Evolutionary conservation across 1,140 invertebrate species (phyloP).

Genomic region (Phenacoccus solenopsis): DNA sequence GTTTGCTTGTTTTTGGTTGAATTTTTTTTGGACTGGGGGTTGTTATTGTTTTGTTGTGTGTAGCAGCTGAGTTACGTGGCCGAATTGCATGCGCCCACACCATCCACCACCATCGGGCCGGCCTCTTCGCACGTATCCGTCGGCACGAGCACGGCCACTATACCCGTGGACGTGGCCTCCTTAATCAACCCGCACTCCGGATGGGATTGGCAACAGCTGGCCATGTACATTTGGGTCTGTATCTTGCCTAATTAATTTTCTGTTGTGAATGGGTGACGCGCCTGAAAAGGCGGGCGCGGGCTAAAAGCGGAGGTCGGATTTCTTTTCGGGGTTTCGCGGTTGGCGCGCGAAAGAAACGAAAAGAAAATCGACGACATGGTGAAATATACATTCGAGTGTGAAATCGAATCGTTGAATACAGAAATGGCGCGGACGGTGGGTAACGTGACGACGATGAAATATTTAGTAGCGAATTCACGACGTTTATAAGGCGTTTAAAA

Average conservation of each 20-base stretch:
- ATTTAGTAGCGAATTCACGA: no score
- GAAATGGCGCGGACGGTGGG: no score
- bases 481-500: no score
- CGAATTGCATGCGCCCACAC: constrained; percentile 13
- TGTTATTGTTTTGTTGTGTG: constrained; percentile 17
- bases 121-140: constrained; percentile 15
- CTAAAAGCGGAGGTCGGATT: no score
- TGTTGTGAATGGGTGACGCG: background rate
- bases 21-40: constrained; percentile 10
- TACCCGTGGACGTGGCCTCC: constrained; percentile 16
- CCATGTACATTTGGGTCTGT: constrained; percentile 58
- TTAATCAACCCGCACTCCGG: constrained; percentile 24
- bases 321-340: no score
- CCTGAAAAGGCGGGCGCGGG: no score
- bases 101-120: constrained; percentile 10
- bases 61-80: constrained; percentile 15
- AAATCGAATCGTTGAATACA: no score
- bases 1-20: background rate
- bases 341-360: no score
- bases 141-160: constrained; percentile 14
- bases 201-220: constrained; percentile 58
- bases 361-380: no score
- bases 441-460: no score
- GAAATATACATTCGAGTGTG: no score
- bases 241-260: constrained; percentile 26